These are phyloP conservation scores for Pithys albifrons DNA, from an alignment of 2,113 vertebrate genomes.

Conservation along the genomic window DNA sequence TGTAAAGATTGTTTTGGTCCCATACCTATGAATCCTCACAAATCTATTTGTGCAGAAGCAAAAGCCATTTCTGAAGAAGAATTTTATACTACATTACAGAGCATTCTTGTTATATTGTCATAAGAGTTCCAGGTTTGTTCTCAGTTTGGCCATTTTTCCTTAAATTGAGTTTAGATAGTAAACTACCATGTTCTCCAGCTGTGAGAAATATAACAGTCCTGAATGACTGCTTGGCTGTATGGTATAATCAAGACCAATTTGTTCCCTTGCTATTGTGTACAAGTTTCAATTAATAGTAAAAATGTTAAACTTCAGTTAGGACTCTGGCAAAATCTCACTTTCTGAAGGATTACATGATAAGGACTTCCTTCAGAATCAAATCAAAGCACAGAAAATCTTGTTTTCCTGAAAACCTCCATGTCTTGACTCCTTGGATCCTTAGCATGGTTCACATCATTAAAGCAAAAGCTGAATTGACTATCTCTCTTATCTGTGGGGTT, in stretches of 20 bases:
- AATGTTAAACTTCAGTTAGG: neutral
- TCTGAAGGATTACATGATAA: neutral
- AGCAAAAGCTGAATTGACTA: neutral
- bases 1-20: neutral
- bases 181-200: neutral
- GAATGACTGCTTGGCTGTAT: neutral
- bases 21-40: neutral
- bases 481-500: neutral
- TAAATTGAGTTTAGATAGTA: slow-evolving; percentile 24
- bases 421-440: neutral
- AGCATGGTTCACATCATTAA: too few species aligned
- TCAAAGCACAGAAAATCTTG: neutral
- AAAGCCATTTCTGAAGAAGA: neutral
- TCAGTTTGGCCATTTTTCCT: neutral
- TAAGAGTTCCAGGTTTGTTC: neutral
- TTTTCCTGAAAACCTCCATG: neutral
- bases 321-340: neutral
- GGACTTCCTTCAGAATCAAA: neutral
- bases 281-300: neutral
- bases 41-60: neutral
- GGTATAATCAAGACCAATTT: neutral
- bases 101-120: neutral
- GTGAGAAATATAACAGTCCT: neutral
- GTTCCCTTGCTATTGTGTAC: neutral
- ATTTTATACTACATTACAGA: neutral